Percentiles rank a stretch among this genome's conserved stretches.
Evolutionary conservation across 2,797 vertebrate genomes (phyloP).

Genomic region (Eptatretus atami): DNA sequence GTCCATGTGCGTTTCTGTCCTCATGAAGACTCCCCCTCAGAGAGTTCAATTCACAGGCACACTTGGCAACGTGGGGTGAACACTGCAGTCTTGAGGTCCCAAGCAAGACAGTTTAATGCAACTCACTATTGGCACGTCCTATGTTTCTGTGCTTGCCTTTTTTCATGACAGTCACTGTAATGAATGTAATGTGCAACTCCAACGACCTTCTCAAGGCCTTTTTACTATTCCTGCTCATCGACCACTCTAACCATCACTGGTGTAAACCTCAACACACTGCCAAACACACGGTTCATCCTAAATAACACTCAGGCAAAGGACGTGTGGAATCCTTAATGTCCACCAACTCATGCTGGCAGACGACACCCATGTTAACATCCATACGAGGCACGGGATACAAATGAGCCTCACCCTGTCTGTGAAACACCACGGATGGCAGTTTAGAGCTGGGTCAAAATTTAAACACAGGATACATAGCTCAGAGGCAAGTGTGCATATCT

Average conservation of each 20-base stretch:
- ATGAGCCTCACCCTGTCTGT: too few relatives aligned
- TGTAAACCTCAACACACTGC: slow-evolving; percentile 61
- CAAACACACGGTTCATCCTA: slow-evolving; percentile 16
- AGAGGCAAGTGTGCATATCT: too few relatives aligned
- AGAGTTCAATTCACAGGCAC: slow-evolving; percentile 52
- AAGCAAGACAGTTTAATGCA: slow-evolving; percentile 8
- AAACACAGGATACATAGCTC: too few relatives aligned
- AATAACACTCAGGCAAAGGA: slow-evolving; percentile 15
- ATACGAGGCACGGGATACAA: too few relatives aligned
- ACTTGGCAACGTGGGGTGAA: slow-evolving; percentile 27
- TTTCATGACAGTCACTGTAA: slow-evolving; percentile 52
- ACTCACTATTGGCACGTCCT: slow-evolving; percentile 31
- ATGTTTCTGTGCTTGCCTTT: slow-evolving; percentile 28
- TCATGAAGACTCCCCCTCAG: slow-evolving; percentile 35
- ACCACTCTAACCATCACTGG: slow-evolving; percentile 40
- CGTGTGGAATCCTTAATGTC: too few relatives aligned
- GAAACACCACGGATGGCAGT: too few relatives aligned
- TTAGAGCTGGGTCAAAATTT: too few relatives aligned
- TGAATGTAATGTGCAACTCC: slow-evolving; percentile 70
- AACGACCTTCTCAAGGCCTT: slow-evolving; percentile 53
- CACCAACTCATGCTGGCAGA: too few relatives aligned
- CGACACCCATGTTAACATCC: too few relatives aligned
- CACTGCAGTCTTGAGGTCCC: slow-evolving; percentile 27
- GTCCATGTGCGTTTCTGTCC: slow-evolving; percentile 44
- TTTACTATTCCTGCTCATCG: slow-evolving; percentile 56